phyloP scores from a whole-genome alignment of 1,140 invertebrate species.

The Penaeus japonicus region DNA sequence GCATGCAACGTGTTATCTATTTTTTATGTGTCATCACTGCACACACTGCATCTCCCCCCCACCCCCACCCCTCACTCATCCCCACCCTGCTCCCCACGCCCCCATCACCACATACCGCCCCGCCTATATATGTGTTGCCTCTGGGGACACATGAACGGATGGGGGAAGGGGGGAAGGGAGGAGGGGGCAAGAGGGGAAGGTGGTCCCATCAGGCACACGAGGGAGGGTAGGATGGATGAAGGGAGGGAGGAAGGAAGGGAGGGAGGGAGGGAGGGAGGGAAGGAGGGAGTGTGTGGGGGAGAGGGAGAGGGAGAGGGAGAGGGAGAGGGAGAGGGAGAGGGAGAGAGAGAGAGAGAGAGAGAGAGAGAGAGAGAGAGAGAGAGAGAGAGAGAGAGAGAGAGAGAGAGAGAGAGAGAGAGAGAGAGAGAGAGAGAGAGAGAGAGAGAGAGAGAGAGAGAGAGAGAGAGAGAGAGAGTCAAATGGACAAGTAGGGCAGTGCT shows the following conservation, averaged over 20 bases:
- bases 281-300: not conserved
- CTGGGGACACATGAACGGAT: not conserved
- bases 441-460: not conserved
- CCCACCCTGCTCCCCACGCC: not conserved
- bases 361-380: not conserved
- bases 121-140: not conserved
- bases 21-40: not conserved
- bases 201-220: not conserved
- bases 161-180: not conserved
- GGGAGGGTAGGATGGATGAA: not conserved
- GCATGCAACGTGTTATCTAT: conserved; percentile 19
- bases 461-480: not conserved
- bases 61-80: not conserved
- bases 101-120: not conserved
- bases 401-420: not conserved
- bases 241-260: not conserved
- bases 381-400: not conserved
- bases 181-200: not conserved
- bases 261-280: not conserved
- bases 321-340: not conserved
- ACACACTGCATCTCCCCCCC: no score
- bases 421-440: not conserved
- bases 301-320: not conserved
- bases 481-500: not conserved
- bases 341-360: not conserved